Percentiles rank a stretch among this genome's conserved stretches.
These are phyloP conservation scores for Aricia agestis DNA, from an alignment of 1,140 invertebrate genomes.

Conservation along the genomic window DNA sequence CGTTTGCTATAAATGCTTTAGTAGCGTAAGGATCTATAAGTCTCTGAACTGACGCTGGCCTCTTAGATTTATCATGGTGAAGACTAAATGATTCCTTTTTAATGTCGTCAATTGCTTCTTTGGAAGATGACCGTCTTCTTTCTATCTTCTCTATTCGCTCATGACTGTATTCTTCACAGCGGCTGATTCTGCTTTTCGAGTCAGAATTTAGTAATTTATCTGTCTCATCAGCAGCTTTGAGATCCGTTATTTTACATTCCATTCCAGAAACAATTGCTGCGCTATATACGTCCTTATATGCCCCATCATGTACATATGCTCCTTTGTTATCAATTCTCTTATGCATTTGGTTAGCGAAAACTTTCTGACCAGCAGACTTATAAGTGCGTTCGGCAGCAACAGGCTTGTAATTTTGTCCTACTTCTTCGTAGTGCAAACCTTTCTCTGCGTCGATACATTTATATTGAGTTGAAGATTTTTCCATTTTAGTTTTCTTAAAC, in stretches of 20 bases:
- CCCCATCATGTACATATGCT: conserved; percentile 70
- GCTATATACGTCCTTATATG: conserved; percentile 66
- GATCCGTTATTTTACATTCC: conserved; percentile 71
- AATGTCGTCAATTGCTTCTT: conserved; percentile 51
- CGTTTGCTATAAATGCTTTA: conserved; percentile 62
- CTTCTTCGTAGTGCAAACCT: conserved; percentile 34
- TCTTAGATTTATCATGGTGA: conserved; percentile 56
- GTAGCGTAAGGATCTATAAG: conserved; percentile 59
- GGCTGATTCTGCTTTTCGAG: conserved; percentile 58
- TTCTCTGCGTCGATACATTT: conserved; percentile 53
- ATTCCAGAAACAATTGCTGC: conserved; percentile 62
- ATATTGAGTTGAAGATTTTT: conserved; percentile 52
- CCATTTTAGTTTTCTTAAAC: conserved; percentile 60
- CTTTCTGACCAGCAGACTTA: conserved; percentile 70
- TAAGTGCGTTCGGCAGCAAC: conserved; percentile 55
- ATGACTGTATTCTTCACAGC: conserved; percentile 53
- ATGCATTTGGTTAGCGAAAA: conserved; percentile 70
- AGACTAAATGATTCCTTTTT: conserved; percentile 58
- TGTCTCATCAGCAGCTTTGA: conserved; percentile 72
- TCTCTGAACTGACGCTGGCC: conserved; percentile 58
- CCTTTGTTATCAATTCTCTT: conserved; percentile 75
- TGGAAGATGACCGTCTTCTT: conserved; percentile 48
- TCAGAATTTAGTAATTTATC: conserved; percentile 66
- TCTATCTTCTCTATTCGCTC: conserved; percentile 57
- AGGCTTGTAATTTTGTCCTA: conserved; percentile 55